Percentiles rank a stretch among this genome's conserved stretches.
Evolutionary conservation across 2,797 vertebrate genomes (phyloP).

Genomic region (Simalia tracyae): DNA sequence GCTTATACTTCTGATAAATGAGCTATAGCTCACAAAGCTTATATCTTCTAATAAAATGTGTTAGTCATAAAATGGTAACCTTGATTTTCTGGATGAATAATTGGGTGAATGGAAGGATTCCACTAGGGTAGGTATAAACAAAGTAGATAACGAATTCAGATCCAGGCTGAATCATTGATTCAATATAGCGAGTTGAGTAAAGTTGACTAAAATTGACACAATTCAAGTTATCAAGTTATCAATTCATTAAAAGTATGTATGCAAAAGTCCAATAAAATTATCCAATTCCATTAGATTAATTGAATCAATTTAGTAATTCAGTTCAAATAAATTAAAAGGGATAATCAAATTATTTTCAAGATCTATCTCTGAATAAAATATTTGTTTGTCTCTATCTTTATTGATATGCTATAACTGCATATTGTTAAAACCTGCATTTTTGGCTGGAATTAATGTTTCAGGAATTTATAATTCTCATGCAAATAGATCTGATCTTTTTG

Average conservation of each 20-base stretch:
- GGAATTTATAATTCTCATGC: neutral
- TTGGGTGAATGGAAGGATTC: neutral
- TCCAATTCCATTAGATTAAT: neutral
- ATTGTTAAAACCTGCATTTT: neutral
- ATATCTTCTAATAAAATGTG: neutral
- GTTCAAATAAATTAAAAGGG: neutral
- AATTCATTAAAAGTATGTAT: neutral
- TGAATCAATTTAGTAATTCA: neutral
- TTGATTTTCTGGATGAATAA: neutral
- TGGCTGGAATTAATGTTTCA: neutral
- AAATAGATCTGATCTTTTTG: neutral
- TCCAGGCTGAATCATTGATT: neutral
- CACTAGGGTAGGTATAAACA: neutral
- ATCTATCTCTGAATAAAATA: neutral
- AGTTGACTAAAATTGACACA: neutral
- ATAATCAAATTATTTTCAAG: neutral
- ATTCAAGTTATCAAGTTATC: neutral
- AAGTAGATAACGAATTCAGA: neutral
- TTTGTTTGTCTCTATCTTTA: neutral
- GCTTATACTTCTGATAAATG: neutral
- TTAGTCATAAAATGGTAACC: neutral
- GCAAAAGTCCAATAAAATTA: neutral
- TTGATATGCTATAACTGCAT: neutral
- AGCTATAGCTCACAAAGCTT: neutral
- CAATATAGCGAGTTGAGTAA: neutral